Percentiles rank a stretch among this genome's conserved stretches.
These are phyloP conservation scores for Brachionus calyciflorus DNA, from an alignment of 1,140 invertebrate genomes.

Conservation along the genomic window DNA sequence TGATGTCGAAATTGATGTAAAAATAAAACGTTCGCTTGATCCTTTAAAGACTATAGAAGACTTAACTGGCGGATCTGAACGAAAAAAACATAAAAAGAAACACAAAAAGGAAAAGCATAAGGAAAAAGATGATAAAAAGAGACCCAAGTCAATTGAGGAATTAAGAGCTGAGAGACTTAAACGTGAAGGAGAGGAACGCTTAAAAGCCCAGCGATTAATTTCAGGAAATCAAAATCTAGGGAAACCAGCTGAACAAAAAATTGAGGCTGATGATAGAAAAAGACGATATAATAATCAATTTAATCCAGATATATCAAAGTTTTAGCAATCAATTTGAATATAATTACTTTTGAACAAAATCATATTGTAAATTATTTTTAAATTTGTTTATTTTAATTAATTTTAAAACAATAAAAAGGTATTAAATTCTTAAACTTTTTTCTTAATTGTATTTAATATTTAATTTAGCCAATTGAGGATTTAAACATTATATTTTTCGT, in stretches of 20 bases:
- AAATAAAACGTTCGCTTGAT: constrained; percentile 62
- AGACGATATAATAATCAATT: constrained; percentile 82
- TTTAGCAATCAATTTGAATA: too few relatives aligned
- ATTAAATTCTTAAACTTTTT: too few relatives aligned
- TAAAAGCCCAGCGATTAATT: constrained; percentile 36
- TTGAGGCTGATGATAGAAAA: constrained; percentile 58
- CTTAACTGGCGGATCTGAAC: constrained; percentile 56
- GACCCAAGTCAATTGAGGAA: constrained; percentile 66
- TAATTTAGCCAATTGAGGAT: too few relatives aligned
- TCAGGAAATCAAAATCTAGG: constrained; percentile 48
- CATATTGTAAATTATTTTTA: background rate
- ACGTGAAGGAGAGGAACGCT: constrained; percentile 48
- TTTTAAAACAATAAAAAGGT: background rate
- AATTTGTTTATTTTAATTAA: background rate
- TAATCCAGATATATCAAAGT: constrained; percentile 44
- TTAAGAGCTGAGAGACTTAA: constrained; percentile 69
- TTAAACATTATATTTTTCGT: too few relatives aligned
- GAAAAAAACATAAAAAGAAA: constrained; percentile 52
- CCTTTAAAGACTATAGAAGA: constrained; percentile 72
- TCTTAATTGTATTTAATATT: too few relatives aligned
- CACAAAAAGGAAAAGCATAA: constrained; percentile 52
- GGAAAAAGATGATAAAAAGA: constrained; percentile 6
- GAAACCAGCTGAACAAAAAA: constrained; percentile 50
- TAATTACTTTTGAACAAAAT: too few relatives aligned
- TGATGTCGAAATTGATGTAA: constrained; percentile 48